Base-by-base conservation (phyloP, 2,113 vertebrate genomes). In the Pseudorectes ferrugineus region DNA sequence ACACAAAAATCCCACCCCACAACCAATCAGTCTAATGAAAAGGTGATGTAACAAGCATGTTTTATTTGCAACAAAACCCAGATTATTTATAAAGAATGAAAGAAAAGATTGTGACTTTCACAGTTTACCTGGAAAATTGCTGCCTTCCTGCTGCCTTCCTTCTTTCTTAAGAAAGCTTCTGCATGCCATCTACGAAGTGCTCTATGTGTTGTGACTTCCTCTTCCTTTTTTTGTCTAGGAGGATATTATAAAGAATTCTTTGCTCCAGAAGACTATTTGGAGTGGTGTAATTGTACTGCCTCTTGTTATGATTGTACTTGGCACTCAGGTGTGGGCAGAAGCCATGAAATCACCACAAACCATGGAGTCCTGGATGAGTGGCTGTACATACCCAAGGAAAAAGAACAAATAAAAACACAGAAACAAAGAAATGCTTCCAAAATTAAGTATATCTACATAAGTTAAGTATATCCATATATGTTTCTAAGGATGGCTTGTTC, bases 241-340 rank as follows among this genome's bases (percentile, higher is more conserved):
- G 95, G 88, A 97, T 98, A 77, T 98, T 97, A 94, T 98, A 98
- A 90, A 99, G 92, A 5, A 91, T 98, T 81, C 98, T 98, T 97
- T 99, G 98, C 92, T 99, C 98, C 78, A 98, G 97, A 93, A 99
- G 99, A 96, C 98, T 98, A 94, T 98, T 98, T 33, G 97, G 98
- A 95, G 98, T 98, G 77, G 98, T 98, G 78, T 98, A 98, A 98
- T 98, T 98, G 95, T 98, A 96, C 85, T 92, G 93, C 95, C 96
- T 98, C 93, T 99, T 98, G 85, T 98, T 98, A 89, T 65, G 84
- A 83, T 92, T 97, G 93, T 98, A 98, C 96, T 98, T 98, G 94
- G 97, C 96, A 95, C 98, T 98, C 94, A 98, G 97, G 93, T 98
- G 92, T 98, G 98, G 95, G 97, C 98, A 17, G 98, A 98, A 61